Conservation (phyloP, 1,140 invertebrate species). For the Bombus waltoni region DNA sequence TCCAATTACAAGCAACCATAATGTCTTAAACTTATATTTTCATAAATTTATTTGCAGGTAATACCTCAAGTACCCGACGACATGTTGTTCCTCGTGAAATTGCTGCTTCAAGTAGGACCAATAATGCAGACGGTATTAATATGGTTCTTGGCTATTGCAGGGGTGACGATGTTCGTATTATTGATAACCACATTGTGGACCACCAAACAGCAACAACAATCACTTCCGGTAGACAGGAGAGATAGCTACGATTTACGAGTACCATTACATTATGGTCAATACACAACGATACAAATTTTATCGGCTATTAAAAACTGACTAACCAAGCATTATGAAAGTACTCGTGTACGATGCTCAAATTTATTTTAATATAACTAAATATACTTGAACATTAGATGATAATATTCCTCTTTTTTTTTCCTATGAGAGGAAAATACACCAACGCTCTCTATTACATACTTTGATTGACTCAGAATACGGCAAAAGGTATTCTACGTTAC, state of each 20-base stretch:
- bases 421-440: not conserved
- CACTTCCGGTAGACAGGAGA: constrained; percentile 50
- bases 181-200: constrained; percentile 72
- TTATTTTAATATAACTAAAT: not conserved
- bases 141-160: constrained; percentile 69
- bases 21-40: not conserved
- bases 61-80: constrained; percentile 63
- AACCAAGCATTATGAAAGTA: constrained; percentile 24
- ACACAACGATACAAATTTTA: constrained; percentile 77
- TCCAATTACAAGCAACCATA: not conserved
- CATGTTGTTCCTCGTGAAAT: constrained; percentile 60
- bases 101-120: constrained; percentile 66
- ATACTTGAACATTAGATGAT: not conserved
- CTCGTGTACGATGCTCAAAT: not conserved
- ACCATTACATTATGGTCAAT: constrained; percentile 78
- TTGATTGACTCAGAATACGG: constrained; percentile 18
- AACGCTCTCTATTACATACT: not conserved
- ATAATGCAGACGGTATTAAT: constrained; percentile 68
- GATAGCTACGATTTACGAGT: constrained; percentile 77
- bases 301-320: constrained; percentile 77
- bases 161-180: constrained; percentile 63
- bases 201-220: constrained; percentile 70
- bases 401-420: not conserved
- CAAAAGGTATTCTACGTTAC: constrained; percentile 20
- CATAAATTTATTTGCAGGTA: constrained; percentile 62